Base-by-base conservation (phyloP, 2,113 vertebrate genomes). In the Phalacrocorax aristotelis region DNA sequence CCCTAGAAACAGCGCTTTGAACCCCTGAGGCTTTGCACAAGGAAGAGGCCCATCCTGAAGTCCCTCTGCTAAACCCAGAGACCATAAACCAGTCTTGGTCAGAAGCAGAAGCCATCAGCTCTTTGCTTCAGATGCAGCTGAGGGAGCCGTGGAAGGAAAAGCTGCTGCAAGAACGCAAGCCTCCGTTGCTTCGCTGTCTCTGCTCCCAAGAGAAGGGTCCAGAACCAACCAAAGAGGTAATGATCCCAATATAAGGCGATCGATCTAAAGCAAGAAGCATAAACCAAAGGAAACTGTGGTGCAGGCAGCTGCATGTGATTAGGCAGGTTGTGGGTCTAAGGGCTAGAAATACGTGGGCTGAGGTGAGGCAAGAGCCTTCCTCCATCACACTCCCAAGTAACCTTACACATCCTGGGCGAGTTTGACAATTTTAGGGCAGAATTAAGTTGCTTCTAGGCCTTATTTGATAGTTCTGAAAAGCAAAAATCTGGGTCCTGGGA, bases 391-490 rank as follows among this genome's bases (percentile, higher is more conserved):
- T 57, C n/a, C 62, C 36, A 36, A 38, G 7, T 5, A 62, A 26
- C 44, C 62, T 49, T 14, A 15, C 15, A 2, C 38, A 20, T 16
- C 38, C 52, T 0, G 2, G 17, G 14, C 2, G 58, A 55, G 34
- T 32, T 23, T 55, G 64, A 60, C 4, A 1, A n/a, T 65, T 29
- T 42, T 25, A 23, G 46, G 21, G 52, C 19, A 71, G 65, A 71
- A 62, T 62, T 11, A 68, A 62, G 32, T 23, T 7, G 3, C 34
- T 40, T 57, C 46, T n/a, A n/a, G 16, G 21, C n/a, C 40, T 72
- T 66, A 49, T 32, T 48, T n/a, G 5, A 0, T 34, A 14, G 30
- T 69, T 75, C 62, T 26, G 54, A 62, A 48, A 42, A 49, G 61
- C 11, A 40, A 52, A 60, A 46, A 14, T 11, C 2, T 22, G 16